Base-by-base conservation (phyloP, 2,797 vertebrate species). In the Botia kubotai region DNA sequence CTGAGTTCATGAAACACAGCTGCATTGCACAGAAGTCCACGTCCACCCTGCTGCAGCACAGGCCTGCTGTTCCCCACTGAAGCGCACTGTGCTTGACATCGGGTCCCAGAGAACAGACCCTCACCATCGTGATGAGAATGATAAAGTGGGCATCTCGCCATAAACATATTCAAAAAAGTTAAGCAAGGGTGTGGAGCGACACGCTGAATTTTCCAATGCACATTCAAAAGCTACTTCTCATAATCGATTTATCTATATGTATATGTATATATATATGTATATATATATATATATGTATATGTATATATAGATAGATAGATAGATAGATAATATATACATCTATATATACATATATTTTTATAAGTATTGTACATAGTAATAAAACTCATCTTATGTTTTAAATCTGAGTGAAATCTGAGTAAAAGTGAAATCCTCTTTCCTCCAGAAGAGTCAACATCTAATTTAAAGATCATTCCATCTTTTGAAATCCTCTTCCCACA, bases 401-500 rank as follows among this genome's bases (percentile, higher is more conserved):
- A 83, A 50, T 21, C 58, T 43, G 39, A 26, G 23, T 26, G 23
- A 26, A 26, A 26, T 26, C 23, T 26, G 23, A 26, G 23, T 26
- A 26, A 26, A 26, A 16, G 36, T 69, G 72, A 83, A 50, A 43
- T 55, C 4, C 58, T 62, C 63, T 13, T 71, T 50, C 36, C 72
- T 69, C 48, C 63, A 72, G 53, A 55, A 55, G 0, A 17, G 36
- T 72, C 79, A 68, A 53, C 70, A 75, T 75, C 72, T 70, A 60
- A 74, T 77, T 77, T 83, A 67, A 83, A 78, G 50, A 17, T 65
- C 77, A 72, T 76, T 60, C 48, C 50, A 63, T 82, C 57, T 57
- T 46, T 66, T 68, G 21, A 77, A 84, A 85, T 82, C 77, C 71
- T 82, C 77, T 84, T 85, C 78, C 19, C 12, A 4, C 23, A 16